Conservation (phyloP, 1,140 invertebrate species). For the Saccostrea glomerata region DNA sequence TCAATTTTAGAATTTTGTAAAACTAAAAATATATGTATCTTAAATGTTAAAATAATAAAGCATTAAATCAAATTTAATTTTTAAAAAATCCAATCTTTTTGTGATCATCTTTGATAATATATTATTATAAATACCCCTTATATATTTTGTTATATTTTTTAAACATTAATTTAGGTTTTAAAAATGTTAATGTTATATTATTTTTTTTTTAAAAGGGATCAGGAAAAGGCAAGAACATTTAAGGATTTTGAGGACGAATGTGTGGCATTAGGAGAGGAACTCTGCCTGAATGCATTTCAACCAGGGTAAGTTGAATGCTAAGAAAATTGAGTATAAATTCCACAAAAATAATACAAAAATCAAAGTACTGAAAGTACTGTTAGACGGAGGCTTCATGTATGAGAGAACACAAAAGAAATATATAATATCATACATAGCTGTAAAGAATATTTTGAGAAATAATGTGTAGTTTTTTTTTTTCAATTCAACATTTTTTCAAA, state of each 20-base stretch:
- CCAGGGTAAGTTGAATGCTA: background rate
- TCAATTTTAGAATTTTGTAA: background rate
- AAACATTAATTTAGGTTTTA: conserved; percentile 4
- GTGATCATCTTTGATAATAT: background rate
- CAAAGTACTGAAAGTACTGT: no score
- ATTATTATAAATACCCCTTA: background rate
- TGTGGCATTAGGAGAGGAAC: background rate
- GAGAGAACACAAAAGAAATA: no score
- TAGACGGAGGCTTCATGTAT: no score
- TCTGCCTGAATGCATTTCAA: background rate
- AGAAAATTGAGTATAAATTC: background rate
- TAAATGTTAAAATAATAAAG: background rate
- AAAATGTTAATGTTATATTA: background rate
- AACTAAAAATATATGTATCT: no score
- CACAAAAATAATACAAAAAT: background rate
- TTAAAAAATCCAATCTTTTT: background rate
- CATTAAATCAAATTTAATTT: background rate
- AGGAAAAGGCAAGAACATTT: background rate
- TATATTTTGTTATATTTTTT: conserved; percentile 15
- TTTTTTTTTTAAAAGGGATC: background rate
- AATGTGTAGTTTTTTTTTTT: no score
- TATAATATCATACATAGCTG: no score
- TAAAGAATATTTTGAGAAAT: no score
- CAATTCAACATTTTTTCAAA: no score
- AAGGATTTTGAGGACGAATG: background rate